Conservation (phyloP, 2,113 vertebrate genomes). For the Glaucidium brasilianum region DNA sequence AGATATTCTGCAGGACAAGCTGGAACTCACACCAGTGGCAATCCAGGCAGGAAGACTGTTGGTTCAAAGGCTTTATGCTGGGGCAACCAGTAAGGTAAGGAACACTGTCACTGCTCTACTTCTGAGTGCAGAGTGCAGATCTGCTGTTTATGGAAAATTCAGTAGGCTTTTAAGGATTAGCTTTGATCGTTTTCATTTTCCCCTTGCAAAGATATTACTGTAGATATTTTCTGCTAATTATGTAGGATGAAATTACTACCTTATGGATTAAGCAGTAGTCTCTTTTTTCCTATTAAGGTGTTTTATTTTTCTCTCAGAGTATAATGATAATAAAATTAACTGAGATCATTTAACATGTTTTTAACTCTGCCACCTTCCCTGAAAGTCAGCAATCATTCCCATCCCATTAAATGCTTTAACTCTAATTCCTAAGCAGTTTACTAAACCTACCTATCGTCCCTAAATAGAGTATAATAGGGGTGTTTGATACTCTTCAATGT, state of each 20-base stretch:
- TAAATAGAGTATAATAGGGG: neutral
- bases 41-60: slow-evolving; percentile 81
- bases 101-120: neutral
- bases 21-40: slow-evolving; percentile 81
- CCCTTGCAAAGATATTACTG: neutral
- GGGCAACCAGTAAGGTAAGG: slow-evolving; percentile 72
- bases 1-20: slow-evolving; percentile 78
- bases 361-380: neutral
- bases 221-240: neutral
- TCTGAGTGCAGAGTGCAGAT: neutral
- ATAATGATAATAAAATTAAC: slow-evolving; percentile 11
- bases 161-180: neutral
- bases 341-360: neutral
- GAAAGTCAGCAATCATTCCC: neutral
- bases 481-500: neutral
- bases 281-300: neutral
- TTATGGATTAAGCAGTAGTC: neutral
- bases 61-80: slow-evolving; percentile 76
- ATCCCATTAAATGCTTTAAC: neutral
- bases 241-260: neutral
- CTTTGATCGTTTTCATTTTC: neutral
- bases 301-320: neutral
- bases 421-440: neutral
- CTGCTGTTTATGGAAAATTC: neutral
- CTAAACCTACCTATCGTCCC: neutral